Evolutionary conservation across 2,888 invertebrate genomes (phyloP), one percentile per base, ranked within the genome.

Genomic region (Cantharis rufa): DNA sequence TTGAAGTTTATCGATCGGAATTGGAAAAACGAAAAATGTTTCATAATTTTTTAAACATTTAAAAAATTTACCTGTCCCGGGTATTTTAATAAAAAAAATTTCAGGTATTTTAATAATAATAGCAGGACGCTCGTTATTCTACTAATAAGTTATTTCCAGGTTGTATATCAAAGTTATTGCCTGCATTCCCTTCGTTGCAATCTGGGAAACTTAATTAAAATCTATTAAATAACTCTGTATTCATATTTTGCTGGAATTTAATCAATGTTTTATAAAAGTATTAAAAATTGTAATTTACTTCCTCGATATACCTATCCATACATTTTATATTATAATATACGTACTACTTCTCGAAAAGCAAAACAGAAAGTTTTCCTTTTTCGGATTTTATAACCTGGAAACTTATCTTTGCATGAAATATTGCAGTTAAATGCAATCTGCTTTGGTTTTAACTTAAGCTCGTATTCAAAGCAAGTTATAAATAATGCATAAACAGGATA

Each of bases 341-440:
- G 13, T 32, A 1, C 1, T n/a, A 3, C 5, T 18, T 18, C 18
- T 2, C 3, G 48, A 48, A n/a, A n/a, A n/a, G n/a, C 48, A 48
- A 48, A 48, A 48, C 48, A 7, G 4, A 48, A n/a, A 48, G 7
- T 48, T 48, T 48, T 48, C n/a, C 48, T 48, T 48, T 32, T 48
- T 7, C 48, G 48, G n/a, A 48, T 48, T 48, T 48, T 48, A 48
- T n/a, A 48, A 48, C 48, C n/a, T n/a, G 48, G 9, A 21, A 66
- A 16, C n/a, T 21, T 66, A 66, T 24, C 24, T 62, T 13, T 11
- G 73, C 32, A 69, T 61, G 73, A 73, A 69, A 73, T 73, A 73
- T 73, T 73, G 73, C 62, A 62, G 62, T 73, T 69, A 69, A 73
- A 73, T 73, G 73, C 73, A 73, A 69, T 69, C 73, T n/a, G 73